These are phyloP conservation scores for Micromys minutus DNA, from an alignment of 2,113 vertebrate species.

Conservation along the genomic window DNA sequence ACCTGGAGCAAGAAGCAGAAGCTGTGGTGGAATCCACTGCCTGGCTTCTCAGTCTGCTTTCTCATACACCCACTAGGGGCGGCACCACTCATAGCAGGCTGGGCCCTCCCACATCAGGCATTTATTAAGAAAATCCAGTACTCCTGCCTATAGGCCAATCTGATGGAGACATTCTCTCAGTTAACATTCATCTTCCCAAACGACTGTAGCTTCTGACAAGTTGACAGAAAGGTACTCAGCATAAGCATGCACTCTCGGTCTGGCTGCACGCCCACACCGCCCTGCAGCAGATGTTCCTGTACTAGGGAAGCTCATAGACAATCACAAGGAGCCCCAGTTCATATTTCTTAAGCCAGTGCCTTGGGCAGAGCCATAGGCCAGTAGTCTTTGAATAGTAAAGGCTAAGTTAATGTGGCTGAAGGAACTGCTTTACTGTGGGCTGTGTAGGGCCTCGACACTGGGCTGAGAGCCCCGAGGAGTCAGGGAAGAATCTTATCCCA, in stretches of 20 bases:
- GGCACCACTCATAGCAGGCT: background rate
- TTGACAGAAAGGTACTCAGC: background rate
- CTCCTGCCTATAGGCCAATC: background rate
- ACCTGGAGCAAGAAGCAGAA: background rate
- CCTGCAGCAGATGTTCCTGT: background rate
- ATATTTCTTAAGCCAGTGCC: fast-evolving
- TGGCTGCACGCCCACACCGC: background rate
- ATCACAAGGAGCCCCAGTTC: too few relatives aligned
- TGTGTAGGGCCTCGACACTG: background rate
- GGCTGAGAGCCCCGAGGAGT: background rate
- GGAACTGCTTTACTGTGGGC: background rate
- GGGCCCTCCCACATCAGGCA: background rate
- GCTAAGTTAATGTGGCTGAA: background rate
- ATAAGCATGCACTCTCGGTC: constrained; percentile 10
- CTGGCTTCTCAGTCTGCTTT: background rate
- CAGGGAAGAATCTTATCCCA: too few relatives aligned
- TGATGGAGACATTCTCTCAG: background rate
- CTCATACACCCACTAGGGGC: background rate
- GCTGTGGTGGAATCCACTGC: too few relatives aligned
- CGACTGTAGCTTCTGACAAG: background rate
- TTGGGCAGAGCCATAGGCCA: too few relatives aligned
- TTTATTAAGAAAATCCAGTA: background rate
- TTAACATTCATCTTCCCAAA: background rate
- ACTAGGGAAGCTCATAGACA: background rate
- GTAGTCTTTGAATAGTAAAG: too few relatives aligned